Percentiles rank a stretch among this genome's conserved stretches.
Conservation (phyloP, 2,797 vertebrate genomes). For the Enteromius unitaeniatus region DNA sequence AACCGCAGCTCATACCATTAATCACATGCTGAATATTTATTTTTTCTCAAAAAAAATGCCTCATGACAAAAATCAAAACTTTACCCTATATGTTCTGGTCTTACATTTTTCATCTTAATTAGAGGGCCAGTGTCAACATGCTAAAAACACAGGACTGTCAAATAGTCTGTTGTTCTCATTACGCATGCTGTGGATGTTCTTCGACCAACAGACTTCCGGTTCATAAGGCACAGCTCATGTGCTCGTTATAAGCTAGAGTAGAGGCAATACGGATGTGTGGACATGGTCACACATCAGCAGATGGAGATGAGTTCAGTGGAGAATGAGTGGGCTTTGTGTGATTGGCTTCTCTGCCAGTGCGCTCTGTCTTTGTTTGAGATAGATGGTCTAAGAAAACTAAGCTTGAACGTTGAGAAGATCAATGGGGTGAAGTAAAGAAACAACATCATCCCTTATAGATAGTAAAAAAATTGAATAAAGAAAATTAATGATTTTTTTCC, state of each 20-base stretch:
- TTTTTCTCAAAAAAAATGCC: constrained; percentile 5
- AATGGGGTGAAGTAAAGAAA: not conserved
- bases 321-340: constrained; percentile 64
- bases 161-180: constrained; percentile 1
- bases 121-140: constrained; percentile 4
- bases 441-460: not conserved
- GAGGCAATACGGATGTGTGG: constrained; percentile 74
- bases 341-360: constrained; percentile 58
- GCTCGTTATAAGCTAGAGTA: constrained; percentile 69
- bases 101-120: constrained; percentile 5
- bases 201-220: constrained; percentile 69
- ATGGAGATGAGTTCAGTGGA: constrained; percentile 73
- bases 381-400: constrained; percentile 11
- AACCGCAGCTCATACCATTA: not conserved
- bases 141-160: not conserved
- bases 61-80: not conserved
- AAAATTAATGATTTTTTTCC: not conserved
- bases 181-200: not conserved
- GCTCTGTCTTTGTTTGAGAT: constrained; percentile 36
- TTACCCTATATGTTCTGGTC: not conserved
- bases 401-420: not conserved
- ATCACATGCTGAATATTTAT: not conserved
- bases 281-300: constrained; percentile 74
- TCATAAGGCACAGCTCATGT: constrained; percentile 75
- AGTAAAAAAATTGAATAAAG: not conserved